Percentiles rank a stretch among this genome's conserved stretches.
Conservation (phyloP, 1,140 invertebrate genomes). For the Ceratoteleas bidentatus region DNA sequence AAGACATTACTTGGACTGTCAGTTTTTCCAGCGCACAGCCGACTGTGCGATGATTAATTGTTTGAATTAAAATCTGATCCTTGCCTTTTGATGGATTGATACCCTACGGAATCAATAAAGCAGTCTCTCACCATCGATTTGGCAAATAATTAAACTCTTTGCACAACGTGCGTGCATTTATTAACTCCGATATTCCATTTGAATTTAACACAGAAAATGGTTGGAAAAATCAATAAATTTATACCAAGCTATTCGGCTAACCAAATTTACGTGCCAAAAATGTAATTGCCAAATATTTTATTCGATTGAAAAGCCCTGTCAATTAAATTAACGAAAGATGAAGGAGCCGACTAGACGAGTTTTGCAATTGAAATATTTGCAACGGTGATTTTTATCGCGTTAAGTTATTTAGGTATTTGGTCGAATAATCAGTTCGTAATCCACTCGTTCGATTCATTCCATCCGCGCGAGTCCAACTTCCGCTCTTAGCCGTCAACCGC, state of each 20-base stretch:
- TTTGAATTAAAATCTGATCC: constrained; percentile 57
- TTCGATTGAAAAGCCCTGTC: no score
- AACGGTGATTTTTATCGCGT: not conserved
- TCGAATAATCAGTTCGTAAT: constrained; percentile 29
- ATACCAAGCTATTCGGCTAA: no score
- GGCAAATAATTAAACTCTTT: constrained; percentile 53
- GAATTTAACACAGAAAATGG: constrained; percentile 9
- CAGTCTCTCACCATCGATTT: constrained; percentile 25
- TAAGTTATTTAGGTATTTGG: constrained; percentile 22
- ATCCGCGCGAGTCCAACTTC: constrained; percentile 29
- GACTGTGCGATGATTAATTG: constrained; percentile 47
- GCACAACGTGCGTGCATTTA: constrained; percentile 24
- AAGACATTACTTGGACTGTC: constrained; percentile 25
- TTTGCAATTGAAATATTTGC: no score
- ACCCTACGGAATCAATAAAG: constrained; percentile 48
- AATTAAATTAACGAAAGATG: no score
- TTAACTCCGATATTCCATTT: constrained; percentile 16
- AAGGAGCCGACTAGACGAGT: no score
- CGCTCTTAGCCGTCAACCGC: constrained; percentile 41
- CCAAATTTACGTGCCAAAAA: no score
- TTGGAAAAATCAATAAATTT: constrained; percentile 32
- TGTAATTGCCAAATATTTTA: no score
- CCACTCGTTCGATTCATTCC: constrained; percentile 21
- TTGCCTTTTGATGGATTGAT: constrained; percentile 55
- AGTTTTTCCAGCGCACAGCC: constrained; percentile 36